Evolutionary conservation across 2,888 invertebrate species (phyloP).

Genomic region (Nemurella pictetii): DNA sequence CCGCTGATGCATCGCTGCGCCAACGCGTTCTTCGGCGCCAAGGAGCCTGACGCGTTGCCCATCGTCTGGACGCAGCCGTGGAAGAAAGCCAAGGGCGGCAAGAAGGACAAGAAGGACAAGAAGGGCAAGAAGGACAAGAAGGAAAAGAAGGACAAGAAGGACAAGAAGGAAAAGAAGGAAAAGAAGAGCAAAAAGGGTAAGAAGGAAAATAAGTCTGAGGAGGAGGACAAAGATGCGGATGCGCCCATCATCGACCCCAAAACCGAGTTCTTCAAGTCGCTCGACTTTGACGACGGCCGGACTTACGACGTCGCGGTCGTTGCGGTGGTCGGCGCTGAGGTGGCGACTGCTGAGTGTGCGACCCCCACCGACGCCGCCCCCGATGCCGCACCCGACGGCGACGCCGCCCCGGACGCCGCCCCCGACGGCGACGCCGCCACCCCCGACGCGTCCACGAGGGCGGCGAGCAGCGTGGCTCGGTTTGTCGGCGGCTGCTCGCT

Average conservation of each 20-base stretch:
- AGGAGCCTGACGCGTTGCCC: not conserved
- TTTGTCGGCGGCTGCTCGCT: not conserved
- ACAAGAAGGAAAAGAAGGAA: conserved; percentile 6
- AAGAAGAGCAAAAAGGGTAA: conserved; percentile 9
- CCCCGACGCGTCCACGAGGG: not conserved
- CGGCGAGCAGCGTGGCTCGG: not conserved
- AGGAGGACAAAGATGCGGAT: not conserved
- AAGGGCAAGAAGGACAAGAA: not conserved
- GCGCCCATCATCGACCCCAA: not conserved
- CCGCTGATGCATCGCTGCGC: conserved; percentile 5
- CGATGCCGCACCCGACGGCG: not conserved
- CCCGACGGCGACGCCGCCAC: not conserved
- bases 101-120: not conserved
- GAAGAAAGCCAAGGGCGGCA: not conserved
- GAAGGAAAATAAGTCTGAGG: not conserved
- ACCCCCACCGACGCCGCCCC: not conserved
- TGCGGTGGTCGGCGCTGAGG: not conserved
- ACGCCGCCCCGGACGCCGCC: not conserved
- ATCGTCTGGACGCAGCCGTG: not conserved
- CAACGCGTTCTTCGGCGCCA: not conserved
- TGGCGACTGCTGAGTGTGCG: not conserved
- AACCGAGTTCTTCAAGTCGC: not conserved
- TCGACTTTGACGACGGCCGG: conserved; percentile 31
- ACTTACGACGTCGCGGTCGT: not conserved
- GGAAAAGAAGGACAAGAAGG: conserved; percentile 5